phyloP scores from a whole-genome alignment of 2,888 invertebrate species.

The Drosophila fungiperda region DNA sequence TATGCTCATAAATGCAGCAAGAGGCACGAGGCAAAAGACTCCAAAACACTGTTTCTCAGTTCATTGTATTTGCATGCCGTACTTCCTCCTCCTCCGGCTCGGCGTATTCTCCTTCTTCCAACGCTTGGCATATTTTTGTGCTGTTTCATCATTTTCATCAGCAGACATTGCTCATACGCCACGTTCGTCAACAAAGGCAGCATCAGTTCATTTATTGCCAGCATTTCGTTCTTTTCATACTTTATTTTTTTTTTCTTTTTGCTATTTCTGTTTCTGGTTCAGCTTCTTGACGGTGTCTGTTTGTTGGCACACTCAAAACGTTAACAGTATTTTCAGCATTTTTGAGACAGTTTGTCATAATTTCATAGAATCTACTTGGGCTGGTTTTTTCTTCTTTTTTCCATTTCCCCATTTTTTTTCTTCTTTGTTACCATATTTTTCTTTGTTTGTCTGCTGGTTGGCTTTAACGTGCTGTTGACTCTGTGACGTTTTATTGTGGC shows the following conservation, averaged over 20 bases:
- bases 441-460: constrained; percentile 40
- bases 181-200: constrained; percentile 72
- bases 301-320: constrained; percentile 61
- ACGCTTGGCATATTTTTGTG: constrained; percentile 72
- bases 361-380: constrained; percentile 70
- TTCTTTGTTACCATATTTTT: constrained; percentile 31
- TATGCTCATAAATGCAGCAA: constrained; percentile 74
- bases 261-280: constrained; percentile 5
- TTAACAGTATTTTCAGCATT: constrained; percentile 81
- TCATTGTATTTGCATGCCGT: constrained; percentile 76
- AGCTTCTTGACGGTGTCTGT: constrained; percentile 45
- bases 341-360: constrained; percentile 81
- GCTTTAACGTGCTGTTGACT: constrained; percentile 29
- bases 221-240: constrained; percentile 26
- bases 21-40: constrained; percentile 4
- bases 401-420: constrained; percentile 1
- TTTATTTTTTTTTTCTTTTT: constrained; percentile 21
- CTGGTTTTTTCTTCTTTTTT: constrained; percentile 11
- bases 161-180: constrained; percentile 77
- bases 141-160: constrained; percentile 82
- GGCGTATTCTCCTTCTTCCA: constrained; percentile 6
- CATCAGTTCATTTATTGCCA: constrained; percentile 47
- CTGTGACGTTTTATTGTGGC: constrained; percentile 74
- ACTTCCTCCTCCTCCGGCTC: not conserved
- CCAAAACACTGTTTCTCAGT: constrained; percentile 34